phyloP scores from a whole-genome alignment of 2,113 vertebrate species.

The Anguilla rostrata region DNA sequence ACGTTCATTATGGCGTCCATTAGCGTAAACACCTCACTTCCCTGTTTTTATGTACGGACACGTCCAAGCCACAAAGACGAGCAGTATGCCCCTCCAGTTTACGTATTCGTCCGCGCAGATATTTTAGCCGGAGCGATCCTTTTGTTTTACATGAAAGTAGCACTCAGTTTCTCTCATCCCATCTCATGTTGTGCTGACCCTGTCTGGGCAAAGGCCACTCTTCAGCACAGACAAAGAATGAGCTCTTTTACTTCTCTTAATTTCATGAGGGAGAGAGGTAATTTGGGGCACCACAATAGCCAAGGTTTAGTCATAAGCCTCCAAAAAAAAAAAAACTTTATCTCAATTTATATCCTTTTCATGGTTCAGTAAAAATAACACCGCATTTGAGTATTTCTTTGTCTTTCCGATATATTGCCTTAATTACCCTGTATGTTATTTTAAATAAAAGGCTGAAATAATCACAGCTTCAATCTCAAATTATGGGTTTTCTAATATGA shows the following conservation, averaged over 20 bases:
- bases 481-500: constrained; percentile 2
- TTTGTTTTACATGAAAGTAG: constrained; percentile 65
- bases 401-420: constrained; percentile 33
- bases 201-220: constrained; percentile 43
- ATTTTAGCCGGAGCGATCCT: constrained; percentile 49
- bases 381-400: constrained; percentile 16
- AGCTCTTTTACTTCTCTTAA: constrained; percentile 54
- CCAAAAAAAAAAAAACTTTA: constrained; percentile 18
- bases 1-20: constrained; percentile 75
- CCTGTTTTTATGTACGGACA: constrained; percentile 66
- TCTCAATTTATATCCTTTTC: constrained; percentile 32
- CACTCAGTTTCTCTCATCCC: constrained; percentile 61
- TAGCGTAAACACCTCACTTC: constrained; percentile 75
- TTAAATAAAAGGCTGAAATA: constrained; percentile 31
- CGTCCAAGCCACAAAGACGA: constrained; percentile 62
- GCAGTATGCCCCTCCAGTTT: constrained; percentile 63
- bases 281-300: constrained; percentile 43
- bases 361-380: constrained; percentile 25
- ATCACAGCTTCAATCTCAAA: constrained; percentile 40
- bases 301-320: constrained; percentile 32
- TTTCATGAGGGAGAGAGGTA: constrained; percentile 41
- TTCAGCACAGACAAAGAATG: constrained; percentile 51
- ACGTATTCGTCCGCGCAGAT: constrained; percentile 72
- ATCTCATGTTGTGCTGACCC: neutral
- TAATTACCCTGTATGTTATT: constrained; percentile 25